Evolutionary conservation across 2,113 vertebrate species (phyloP), one percentile per base, ranked within the genome.

Genomic region (Bos javanicus): DNA sequence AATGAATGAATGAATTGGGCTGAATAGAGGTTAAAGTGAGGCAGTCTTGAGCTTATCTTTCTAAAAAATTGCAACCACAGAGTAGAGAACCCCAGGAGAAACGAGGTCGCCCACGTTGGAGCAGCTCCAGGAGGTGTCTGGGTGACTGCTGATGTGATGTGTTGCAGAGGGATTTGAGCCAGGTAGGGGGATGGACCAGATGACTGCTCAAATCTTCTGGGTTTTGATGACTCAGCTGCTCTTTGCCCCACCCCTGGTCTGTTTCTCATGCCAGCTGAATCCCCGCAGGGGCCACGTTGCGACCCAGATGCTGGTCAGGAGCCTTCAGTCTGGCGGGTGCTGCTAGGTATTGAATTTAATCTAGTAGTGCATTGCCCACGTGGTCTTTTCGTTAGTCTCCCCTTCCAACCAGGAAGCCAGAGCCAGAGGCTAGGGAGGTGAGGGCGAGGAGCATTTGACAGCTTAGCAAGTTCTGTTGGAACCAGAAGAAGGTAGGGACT

Each of bases 371-470:
- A 30, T 17, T 85, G 46, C 81, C 67, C 30, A 23, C 4, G 2
- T 56, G 46, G 43, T 54, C 87, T 90, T 97, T 91, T 67, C 96
- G 90, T 96, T 93, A 97, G 95, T 95, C 90, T 96, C n/a, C 26
- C 33, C 62, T 46, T 76, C 89, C 23, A 5, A 19, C 25, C 5
- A 28, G 46, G 46, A 74, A 74, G 59, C 13, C 43, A 62, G 30
- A 39, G 62, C 36, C 1, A 0, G 16, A 80, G 67, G 7, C 25
- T 6, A 9, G 50, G 39, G 67, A 91, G 14, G 57, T 36, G 10
- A 46, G 36, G 23, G 25, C 4, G 25, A 7, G 52, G n/a, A 46
- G 21, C 30, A 3, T 87, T 12, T 48, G 33, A n/a, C 9, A 17
- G 92, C 17, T 81, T 78, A 39, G 26, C 16, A 17, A 33, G 19